phyloP scores from a whole-genome alignment of 2,113 vertebrate genomes.

The Pelusios castaneus region DNA sequence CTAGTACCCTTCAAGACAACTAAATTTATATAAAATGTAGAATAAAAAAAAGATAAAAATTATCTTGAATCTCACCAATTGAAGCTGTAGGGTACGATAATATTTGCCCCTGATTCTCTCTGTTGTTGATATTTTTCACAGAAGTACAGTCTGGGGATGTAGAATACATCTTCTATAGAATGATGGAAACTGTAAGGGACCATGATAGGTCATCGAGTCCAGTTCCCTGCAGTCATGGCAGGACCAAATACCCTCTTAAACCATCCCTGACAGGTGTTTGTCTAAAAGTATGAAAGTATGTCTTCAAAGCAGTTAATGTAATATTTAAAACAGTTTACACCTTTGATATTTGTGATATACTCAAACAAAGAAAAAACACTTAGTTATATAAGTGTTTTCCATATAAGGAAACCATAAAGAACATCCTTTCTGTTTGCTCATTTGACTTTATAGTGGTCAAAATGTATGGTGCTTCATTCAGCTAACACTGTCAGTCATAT shows the following conservation, averaged over 20 bases:
- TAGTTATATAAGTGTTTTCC: background rate
- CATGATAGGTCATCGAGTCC: no score
- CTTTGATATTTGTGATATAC: no score
- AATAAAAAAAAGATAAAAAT: background rate
- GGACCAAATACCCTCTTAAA: no score
- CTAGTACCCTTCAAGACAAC: background rate
- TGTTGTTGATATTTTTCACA: background rate
- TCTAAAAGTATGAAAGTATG: background rate
- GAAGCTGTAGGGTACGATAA: background rate
- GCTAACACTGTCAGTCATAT: background rate
- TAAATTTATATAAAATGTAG: background rate
- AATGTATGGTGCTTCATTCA: background rate
- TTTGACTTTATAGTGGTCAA: background rate
- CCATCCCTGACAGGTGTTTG: no score
- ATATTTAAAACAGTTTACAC: background rate
- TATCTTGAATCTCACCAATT: background rate
- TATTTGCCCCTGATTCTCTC: background rate
- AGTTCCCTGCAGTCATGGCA: no score
- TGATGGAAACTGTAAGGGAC: no score
- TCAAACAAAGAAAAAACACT: background rate
- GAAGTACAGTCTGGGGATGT: accelerated
- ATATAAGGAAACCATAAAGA: background rate
- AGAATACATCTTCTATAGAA: accelerated
- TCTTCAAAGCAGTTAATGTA: background rate
- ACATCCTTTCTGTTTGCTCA: background rate